Conservation (phyloP, 2,797 vertebrate genomes). For the Tarsius wallacei region DNA sequence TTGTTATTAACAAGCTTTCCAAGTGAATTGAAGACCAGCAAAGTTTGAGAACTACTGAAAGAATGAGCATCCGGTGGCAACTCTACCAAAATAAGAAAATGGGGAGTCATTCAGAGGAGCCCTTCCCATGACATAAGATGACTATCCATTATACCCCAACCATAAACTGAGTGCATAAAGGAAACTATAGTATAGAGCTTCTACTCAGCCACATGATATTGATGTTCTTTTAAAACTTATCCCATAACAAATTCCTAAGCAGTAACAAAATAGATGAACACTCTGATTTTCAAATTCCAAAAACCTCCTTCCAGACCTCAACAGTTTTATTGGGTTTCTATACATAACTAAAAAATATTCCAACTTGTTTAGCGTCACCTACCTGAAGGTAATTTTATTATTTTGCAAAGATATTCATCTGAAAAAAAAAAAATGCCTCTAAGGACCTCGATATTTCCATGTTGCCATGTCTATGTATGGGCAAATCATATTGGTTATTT, state of each 20-base stretch:
- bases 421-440: neutral
- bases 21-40: neutral
- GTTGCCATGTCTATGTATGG: neutral
- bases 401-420: neutral
- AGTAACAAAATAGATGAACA: neutral
- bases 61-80: neutral
- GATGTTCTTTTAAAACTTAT: neutral
- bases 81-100: neutral
- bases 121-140: neutral
- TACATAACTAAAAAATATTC: neutral
- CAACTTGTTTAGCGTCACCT: neutral
- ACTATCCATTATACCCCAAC: neutral
- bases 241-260: neutral
- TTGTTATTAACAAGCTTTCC: neutral
- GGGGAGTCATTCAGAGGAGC: neutral
- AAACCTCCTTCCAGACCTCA: neutral
- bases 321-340: neutral
- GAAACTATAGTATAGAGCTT: neutral
- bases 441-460: neutral
- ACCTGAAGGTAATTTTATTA: neutral
- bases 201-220: neutral
- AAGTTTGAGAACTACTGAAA: neutral
- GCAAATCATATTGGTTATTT: neutral
- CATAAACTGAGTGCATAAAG: neutral
- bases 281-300: slow-evolving; percentile 11